Evolutionary conservation across 2,113 vertebrate genomes (phyloP).

Genomic region (Sinocyclocheilus anophthalmus): DNA sequence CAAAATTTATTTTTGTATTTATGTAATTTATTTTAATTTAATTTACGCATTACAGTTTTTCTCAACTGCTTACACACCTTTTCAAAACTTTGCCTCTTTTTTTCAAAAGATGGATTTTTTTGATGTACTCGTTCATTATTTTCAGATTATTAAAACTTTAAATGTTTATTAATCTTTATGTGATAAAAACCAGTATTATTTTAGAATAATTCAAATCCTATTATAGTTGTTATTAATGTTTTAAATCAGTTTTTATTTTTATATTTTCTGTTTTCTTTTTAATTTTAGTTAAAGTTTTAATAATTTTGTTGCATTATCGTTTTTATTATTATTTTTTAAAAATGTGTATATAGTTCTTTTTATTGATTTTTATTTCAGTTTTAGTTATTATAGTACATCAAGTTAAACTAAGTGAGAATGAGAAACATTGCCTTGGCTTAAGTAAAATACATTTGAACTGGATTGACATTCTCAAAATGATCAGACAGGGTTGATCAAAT

Average conservation of each 20-base stretch:
- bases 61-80: too few species aligned
- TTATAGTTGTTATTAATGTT: background rate
- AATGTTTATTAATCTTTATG: background rate
- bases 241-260: background rate
- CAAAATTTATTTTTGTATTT: too few species aligned
- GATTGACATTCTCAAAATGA: too few species aligned
- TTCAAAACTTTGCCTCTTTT: too few species aligned
- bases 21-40: too few species aligned
- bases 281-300: too few species aligned
- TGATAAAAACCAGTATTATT: background rate
- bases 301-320: background rate
- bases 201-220: background rate
- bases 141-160: background rate
- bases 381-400: background rate
- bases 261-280: background rate
- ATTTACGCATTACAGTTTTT: too few species aligned
- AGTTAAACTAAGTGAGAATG: background rate
- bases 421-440: background rate
- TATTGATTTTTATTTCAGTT: too few species aligned
- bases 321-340: too few species aligned
- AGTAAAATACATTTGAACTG: background rate
- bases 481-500: too few species aligned
- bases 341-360: background rate
- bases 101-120: too few species aligned
- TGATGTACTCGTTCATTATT: background rate